phyloP scores from a whole-genome alignment of 2,113 vertebrate genomes.

The Microtus montanus region DNA sequence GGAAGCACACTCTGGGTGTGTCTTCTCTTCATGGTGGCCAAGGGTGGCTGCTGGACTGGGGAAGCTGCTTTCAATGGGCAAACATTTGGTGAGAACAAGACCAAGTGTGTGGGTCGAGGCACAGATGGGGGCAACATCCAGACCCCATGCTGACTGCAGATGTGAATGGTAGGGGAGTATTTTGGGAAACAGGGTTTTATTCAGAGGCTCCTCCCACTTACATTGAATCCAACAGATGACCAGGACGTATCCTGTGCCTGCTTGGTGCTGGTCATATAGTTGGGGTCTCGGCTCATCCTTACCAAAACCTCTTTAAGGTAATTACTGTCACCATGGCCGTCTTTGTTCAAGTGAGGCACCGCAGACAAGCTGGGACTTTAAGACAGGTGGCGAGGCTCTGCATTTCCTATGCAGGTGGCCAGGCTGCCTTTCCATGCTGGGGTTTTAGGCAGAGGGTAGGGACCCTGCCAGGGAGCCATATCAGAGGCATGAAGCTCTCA shows the following conservation, averaged over 20 bases:
- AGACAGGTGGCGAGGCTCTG: neutral
- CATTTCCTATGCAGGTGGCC: neutral
- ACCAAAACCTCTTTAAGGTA: neutral
- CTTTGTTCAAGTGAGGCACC: neutral
- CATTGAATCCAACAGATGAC: neutral
- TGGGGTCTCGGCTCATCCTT: neutral
- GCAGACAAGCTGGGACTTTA: neutral
- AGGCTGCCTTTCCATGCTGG: neutral
- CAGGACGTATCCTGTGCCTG: accelerated
- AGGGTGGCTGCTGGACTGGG: neutral
- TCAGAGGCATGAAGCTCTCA: neutral
- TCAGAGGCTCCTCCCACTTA: neutral
- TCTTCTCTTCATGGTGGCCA: neutral
- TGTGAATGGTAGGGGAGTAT: neutral
- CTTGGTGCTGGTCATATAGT: accelerated
- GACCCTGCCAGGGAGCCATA: neutral
- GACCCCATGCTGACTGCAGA: neutral
- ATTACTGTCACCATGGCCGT: neutral
- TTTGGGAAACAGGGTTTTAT: neutral
- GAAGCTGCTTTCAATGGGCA: neutral
- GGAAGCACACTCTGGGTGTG: neutral
- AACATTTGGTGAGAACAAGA: neutral
- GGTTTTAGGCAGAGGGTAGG: neutral
- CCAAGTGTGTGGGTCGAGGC: neutral
- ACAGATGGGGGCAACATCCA: neutral